Evolutionary conservation across 2,797 vertebrate genomes (phyloP), one percentile per base, ranked within the genome.

Genomic region (Enteromius anoplus): DNA sequence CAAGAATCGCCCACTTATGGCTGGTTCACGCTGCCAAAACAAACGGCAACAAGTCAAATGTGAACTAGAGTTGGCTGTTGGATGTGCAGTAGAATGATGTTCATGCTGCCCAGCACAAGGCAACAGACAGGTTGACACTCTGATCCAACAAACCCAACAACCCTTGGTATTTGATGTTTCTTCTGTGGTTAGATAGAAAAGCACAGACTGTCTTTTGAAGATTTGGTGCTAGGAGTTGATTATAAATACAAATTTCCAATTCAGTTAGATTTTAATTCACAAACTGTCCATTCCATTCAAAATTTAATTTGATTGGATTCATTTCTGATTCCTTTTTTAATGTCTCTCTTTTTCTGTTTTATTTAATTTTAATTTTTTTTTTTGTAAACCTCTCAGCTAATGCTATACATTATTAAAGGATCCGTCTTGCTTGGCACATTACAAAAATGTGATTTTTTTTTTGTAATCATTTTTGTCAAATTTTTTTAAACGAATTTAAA

Each of bases 31-130:
- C 26, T 62, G 55, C 58, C 58, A 77, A 75, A 75, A 75, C 49
- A 75, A 8, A 32, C 17, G 17, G 23, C 15, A 45, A 62, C 14
- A 26, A 64, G 17, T 77, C 9, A 77, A 77, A 19, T 32, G 58
- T 45, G 23, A 26, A 8, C 75, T 47, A 47, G 32, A 77, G 37
- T 42, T 42, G 53, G 72, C 53, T 10, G 53, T 60, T 75, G 53
- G n/a, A 62, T 64, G 75, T 77, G 47, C 58, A 77, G 58, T 77
- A 62, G 55, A 62, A 62, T 49, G 60, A 23, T 49, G 5, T 78
- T 49, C 26, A 23, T 65, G 29, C 42, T 78, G 42, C 17, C 76
- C 51, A 70, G 42, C 26, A 68, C 75, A 55, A 45, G 29, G 40
- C 29, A 55, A 55, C 11, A 17, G 15, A 17, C 14, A 64, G 60